Evolutionary conservation across 2,113 vertebrate species (phyloP), one percentile per base, ranked within the genome.

Genomic region (Odobenus rosmarus): DNA sequence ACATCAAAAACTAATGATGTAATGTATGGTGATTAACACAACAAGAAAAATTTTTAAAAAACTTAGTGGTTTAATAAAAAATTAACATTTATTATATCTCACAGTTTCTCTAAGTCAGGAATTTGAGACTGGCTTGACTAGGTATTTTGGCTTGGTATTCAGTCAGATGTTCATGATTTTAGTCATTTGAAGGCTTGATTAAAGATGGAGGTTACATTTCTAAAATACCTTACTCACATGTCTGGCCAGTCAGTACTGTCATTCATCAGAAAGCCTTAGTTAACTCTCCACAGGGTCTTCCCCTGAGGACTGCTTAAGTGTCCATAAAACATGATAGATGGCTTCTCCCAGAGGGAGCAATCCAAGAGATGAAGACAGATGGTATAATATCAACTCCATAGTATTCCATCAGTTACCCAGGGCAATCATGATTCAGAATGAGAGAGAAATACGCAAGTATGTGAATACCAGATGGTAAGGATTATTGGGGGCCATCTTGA

Each of bases 121-220:
- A 53, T 83, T 28, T 57, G 5, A 61, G 33, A 51, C 0, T 67
- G 33, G 2, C 46, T 74, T 49, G 1, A 55, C 10, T n/a, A 90
- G 8, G 21, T 42, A 67, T 79, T 92, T 62, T 15, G 0, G 1
- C 5, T 84, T 33, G 49, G 11, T 2, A 19, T 59, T 69, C 12
- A 93, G 31, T 46, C 6, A 26, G 46, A 39, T 67, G 14, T 64
- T 88, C 31, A 51, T 79, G n/a, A 39, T 4, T 7, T 0, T 4
- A 74, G 33, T 57, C n/a, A 67, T 59, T 51, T 79, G 49, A 96
- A 84, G 46, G 4, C 21, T 59, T 46, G 12, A 79, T 0, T 46
- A 3, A 23, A 59, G n/a, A 11, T 3, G 14, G 14, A 59, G 2
- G 4, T 59, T 80, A 26, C 0, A 39, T 1, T 69, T 33, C 1